These are phyloP conservation scores for Okamejei kenojei DNA, from an alignment of 2,797 vertebrate genomes.

Conservation along the genomic window DNA sequence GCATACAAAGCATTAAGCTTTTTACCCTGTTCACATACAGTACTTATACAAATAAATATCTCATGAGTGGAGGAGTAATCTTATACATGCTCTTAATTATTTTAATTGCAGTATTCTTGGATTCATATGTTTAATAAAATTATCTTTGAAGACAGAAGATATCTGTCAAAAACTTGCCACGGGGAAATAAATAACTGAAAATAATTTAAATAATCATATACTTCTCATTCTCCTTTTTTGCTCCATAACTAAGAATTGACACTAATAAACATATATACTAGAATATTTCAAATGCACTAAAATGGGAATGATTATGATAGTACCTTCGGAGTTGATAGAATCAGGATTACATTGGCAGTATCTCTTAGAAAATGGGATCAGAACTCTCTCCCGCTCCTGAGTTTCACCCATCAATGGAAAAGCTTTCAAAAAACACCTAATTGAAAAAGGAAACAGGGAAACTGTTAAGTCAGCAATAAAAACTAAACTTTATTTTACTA, in stretches of 20 bases:
- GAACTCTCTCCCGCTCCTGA: constrained; percentile 84
- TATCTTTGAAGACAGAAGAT: background rate
- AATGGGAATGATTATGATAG: background rate
- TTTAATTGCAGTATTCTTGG: background rate
- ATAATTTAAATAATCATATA: background rate
- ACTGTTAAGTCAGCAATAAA: background rate
- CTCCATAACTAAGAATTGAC: background rate
- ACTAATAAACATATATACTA: background rate
- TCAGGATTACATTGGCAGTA: constrained; percentile 84
- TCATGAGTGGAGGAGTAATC: background rate
- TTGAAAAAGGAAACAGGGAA: background rate
- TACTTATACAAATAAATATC: background rate
- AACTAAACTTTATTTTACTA: too few species aligned
- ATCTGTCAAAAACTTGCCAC: background rate
- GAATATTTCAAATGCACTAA: background rate
- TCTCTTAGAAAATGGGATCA: constrained; percentile 85
- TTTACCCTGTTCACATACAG: too few species aligned
- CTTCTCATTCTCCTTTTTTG: background rate
- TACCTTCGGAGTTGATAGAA: constrained; percentile 78
- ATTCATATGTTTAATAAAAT: background rate
- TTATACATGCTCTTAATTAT: background rate
- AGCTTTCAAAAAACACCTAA: constrained; percentile 84
- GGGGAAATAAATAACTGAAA: background rate
- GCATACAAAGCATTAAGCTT: background rate
- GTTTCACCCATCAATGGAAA: constrained; percentile 96